Evolutionary conservation across 2,888 invertebrate genomes (phyloP).

Genomic region (Lagria hirta): DNA sequence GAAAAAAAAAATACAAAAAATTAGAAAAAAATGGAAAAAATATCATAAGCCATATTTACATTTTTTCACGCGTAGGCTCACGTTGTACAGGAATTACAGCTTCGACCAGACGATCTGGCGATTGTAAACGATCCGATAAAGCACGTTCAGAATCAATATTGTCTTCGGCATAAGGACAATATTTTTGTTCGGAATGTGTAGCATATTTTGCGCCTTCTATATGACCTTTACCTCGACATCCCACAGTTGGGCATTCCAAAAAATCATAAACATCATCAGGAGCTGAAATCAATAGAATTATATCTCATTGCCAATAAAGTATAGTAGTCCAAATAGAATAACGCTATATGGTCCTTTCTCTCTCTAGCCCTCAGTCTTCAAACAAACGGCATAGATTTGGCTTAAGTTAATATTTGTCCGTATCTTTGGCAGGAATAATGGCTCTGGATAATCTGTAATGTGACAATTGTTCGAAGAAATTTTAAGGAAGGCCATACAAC

Average conservation of each 20-base stretch:
- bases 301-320: neutral
- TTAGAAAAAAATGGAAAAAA: conserved; percentile 1
- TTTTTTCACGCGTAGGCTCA: conserved; percentile 50
- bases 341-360: too few species aligned
- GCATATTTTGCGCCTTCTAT: conserved; percentile 74
- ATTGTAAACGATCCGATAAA: conserved; percentile 57
- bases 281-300: conserved; percentile 53
- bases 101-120: conserved; percentile 52
- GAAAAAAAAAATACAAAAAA: conserved; percentile 4
- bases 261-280: conserved; percentile 63
- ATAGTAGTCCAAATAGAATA: too few species aligned
- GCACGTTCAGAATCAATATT: conserved; percentile 57
- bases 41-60: conserved; percentile 31
- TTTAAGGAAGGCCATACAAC: too few species aligned
- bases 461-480: too few species aligned
- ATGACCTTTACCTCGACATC: conserved; percentile 90
- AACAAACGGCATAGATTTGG: too few species aligned
- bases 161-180: conserved; percentile 73
- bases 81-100: conserved; percentile 52
- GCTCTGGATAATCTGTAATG: too few species aligned
- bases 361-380: too few species aligned
- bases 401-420: too few species aligned
- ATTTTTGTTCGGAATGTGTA: conserved; percentile 69
- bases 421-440: too few species aligned
- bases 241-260: conserved; percentile 78